A percentile compares a stretch with the other conserved stretches of the same genome.
These are phyloP conservation scores for Tachysurus fulvidraco DNA, from an alignment of 2,113 vertebrate species.

Conservation along the genomic window DNA sequence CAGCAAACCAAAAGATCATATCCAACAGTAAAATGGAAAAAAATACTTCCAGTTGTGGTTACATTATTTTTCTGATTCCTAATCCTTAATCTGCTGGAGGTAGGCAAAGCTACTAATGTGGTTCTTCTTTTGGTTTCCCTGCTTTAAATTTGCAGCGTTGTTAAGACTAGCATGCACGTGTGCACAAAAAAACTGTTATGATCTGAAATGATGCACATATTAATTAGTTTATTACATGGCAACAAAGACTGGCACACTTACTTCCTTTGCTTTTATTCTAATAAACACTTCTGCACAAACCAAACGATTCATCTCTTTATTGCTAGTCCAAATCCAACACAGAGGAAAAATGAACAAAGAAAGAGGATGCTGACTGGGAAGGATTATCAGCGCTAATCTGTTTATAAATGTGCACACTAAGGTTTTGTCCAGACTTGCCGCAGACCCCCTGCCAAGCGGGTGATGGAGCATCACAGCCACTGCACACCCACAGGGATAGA, in stretches of 20 bases:
- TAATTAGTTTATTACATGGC: neutral
- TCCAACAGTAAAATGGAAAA: neutral
- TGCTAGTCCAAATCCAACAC: conserved; percentile 42
- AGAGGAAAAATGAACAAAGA: neutral
- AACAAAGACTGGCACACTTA: neutral
- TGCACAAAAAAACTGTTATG: neutral
- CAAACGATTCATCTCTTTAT: conserved; percentile 43
- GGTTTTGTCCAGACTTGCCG: conserved; percentile 28
- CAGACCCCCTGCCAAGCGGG: neutral
- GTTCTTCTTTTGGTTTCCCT: neutral
- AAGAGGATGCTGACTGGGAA: neutral
- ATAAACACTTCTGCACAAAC: conserved; percentile 24
- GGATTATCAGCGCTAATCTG: conserved; percentile 28
- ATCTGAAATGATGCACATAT: neutral
- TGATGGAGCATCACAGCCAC: conserved; percentile 3
- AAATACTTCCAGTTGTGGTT: neutral
- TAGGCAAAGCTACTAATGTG: neutral
- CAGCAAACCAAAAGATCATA: neutral
- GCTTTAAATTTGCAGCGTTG: neutral
- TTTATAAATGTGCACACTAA: neutral
- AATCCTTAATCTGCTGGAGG: neutral
- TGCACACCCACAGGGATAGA: neutral
- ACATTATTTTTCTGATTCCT: neutral
- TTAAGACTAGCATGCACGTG: neutral
- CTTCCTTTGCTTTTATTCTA: conserved; percentile 27